Evolutionary conservation across 1,140 invertebrate genomes (phyloP).

Genomic region (Cardiocondyla obscurior): DNA sequence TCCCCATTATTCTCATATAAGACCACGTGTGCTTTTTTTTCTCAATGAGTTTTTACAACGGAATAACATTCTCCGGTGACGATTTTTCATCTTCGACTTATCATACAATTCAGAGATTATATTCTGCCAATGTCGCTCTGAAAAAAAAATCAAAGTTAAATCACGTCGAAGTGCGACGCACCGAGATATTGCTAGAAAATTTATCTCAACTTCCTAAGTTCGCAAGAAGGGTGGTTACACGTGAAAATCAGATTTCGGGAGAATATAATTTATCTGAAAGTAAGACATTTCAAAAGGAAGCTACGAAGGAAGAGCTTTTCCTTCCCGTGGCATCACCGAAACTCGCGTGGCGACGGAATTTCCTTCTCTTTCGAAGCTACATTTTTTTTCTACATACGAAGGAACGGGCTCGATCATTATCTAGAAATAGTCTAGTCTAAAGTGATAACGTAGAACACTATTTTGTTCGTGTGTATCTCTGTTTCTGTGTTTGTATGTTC

Average conservation of each 20-base stretch:
- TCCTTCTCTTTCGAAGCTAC: slow-evolving; percentile 47
- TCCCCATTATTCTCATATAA: neutral
- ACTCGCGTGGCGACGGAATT: slow-evolving; percentile 4
- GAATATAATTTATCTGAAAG: slow-evolving; percentile 23
- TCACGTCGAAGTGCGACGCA: neutral
- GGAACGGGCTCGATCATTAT: slow-evolving; percentile 68
- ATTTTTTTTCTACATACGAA: slow-evolving; percentile 60
- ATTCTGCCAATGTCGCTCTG: neutral
- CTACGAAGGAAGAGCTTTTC: neutral
- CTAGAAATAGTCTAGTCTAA: slow-evolving; percentile 68
- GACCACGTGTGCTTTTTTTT: neutral
- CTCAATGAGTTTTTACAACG: neutral
- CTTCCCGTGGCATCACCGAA: slow-evolving; percentile 28
- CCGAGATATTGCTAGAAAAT: too few species aligned
- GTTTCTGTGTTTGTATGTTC: slow-evolving; percentile 16
- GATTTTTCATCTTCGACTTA: neutral
- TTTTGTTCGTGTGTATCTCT: slow-evolving; percentile 20
- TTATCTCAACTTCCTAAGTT: neutral
- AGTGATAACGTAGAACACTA: slow-evolving; percentile 62
- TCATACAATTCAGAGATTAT: neutral
- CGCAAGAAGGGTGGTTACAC: neutral
- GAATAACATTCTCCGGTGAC: neutral
- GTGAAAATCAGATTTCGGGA: neutral
- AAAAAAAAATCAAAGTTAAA: neutral
- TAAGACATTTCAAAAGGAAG: neutral